Evolutionary conservation across 1,140 invertebrate genomes (phyloP), one percentile per base, ranked within the genome.

Genomic region (Dinothrombium tinctorium): DNA sequence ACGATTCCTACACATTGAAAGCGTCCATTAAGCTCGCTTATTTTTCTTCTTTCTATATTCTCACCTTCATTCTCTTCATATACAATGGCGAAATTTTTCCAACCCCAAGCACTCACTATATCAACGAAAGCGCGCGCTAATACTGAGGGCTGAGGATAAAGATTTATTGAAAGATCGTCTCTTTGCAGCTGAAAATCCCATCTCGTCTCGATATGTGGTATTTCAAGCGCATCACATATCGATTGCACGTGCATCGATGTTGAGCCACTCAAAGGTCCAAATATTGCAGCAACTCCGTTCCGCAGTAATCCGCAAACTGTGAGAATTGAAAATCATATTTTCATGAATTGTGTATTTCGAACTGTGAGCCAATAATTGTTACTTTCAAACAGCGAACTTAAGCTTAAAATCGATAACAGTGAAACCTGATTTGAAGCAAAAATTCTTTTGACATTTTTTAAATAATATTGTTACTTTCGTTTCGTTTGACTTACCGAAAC

Each of bases 191-290:
- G 56, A 51, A 25, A 68, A 58, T 60, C 72, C 63, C 68, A 74
- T 41, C 73, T 69, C 1, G 69, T 69, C 49, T 77, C 68, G 38
- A 90, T 65, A 51, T 86, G 80, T 0, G 86, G 83, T 32, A 92
- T 69, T 61, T 87, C 80, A 51, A 83, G 69, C 19, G 68, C 67
- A 56, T 89, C 81, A 49, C 80, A 83, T 25, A 89, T 73, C 8
- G 76, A 78, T 57, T 84, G 75, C 12, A 89, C 71, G 53, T 82
- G 73, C 24, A 64, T 59, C 1, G 77, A 65, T 2, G 80, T 83
- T 0, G 72, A 66, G 17, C 60, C 48, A 14, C 69, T 67, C 29
- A 70, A 69, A 3, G 83, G 82, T 12, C 83, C 84, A 56, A 90
- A 76, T 35, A 92, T 64, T 3, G 68, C 79, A 8, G 72, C 71